Evolutionary conservation across 2,113 vertebrate species (phyloP).

Genomic region (Equus quagga): DNA sequence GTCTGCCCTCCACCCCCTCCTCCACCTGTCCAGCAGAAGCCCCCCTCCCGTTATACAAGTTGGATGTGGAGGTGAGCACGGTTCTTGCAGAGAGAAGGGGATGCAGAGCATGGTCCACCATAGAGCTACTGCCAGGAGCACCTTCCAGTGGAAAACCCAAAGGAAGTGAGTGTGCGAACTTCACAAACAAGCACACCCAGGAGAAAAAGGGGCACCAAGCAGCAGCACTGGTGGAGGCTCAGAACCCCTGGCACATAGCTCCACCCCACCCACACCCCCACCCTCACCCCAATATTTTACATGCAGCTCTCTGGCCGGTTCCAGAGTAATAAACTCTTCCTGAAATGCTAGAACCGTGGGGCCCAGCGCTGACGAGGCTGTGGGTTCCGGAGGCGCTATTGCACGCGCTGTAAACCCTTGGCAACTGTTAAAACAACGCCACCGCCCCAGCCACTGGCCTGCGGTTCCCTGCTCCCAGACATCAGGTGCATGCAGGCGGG

Average conservation of each 20-base stretch:
- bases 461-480: neutral
- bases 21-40: neutral
- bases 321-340: slow-evolving; percentile 78
- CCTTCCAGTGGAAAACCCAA: neutral
- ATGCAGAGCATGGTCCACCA: neutral
- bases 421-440: neutral
- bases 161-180: neutral
- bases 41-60: neutral
- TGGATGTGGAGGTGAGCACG: neutral
- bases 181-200: neutral
- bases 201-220: neutral
- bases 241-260: neutral
- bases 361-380: slow-evolving; percentile 6
- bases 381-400: slow-evolving; percentile 46
- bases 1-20: neutral
- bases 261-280: neutral
- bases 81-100: neutral
- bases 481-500: neutral
- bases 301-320: slow-evolving; percentile 20
- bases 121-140: neutral
- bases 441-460: neutral
- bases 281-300: slow-evolving; percentile 1
- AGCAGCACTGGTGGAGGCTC: neutral
- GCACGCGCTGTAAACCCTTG: neutral
- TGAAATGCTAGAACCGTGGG: slow-evolving; percentile 69